Base-by-base conservation (phyloP, 2,113 vertebrate genomes). In the Pogonocichla stellata region DNA sequence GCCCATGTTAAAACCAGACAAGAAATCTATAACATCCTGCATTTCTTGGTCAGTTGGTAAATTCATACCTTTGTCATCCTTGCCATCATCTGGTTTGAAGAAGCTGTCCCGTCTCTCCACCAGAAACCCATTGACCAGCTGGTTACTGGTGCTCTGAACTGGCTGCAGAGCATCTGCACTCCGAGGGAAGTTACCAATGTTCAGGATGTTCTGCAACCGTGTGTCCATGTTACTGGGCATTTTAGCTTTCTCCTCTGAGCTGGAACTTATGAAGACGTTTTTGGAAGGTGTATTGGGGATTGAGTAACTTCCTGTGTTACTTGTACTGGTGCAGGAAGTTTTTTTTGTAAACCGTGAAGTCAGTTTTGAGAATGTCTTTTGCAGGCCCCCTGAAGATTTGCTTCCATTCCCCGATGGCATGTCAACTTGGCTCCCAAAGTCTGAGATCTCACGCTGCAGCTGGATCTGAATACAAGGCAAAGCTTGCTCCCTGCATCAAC, bases 11-110 rank as follows among this genome's bases (percentile, higher is more conserved):
- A 99, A 99, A 73, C 99, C 99, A 33, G 99, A 99, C 85, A 99
- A 98, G 97, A 99, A 99, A 97, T 99, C 99, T 13, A 99, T 99
- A 87, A 99, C 99, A 62, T 99, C 99, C 96, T 99, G 99, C 99
- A 99, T 99, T 98, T 99, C 99, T 96, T 99, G 99, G 97, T 99
- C 99, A 5, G 99, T 99, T 38, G 99, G 99, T 91, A 99, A 96
- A 96, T 99, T 99, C 99, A 99, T 99, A 72, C 99, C 99, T 98
- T 99, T 99, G 89, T 99, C 99, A 2, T 99, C 99, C 40, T 98
- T 98, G 90, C 93, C 56, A 5, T 98, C 98, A 14, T 98, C 98
- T 2, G 56, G 40, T 47, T 96, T 98, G 90, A 98, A 94, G 93
- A 97, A 97, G 80, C 80, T 95, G 60, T 98, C 98, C 33, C 38